Evolutionary conservation across 2,888 invertebrate genomes (phyloP), one percentile per base, ranked within the genome.

Genomic region (Lasioglossum figueresi): DNA sequence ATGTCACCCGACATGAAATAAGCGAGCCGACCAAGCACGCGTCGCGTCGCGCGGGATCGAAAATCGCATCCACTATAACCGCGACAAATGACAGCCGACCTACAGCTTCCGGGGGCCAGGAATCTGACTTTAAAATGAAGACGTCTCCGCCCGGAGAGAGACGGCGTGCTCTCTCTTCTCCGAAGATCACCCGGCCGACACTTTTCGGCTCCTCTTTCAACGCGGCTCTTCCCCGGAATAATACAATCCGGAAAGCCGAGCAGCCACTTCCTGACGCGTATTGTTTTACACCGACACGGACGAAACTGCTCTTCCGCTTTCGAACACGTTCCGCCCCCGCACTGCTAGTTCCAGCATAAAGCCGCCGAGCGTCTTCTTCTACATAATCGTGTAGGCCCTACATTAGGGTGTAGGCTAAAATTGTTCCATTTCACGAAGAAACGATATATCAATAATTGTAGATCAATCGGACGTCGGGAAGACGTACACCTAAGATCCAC

Each of bases 41-140:
- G 56, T 56, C 56, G n/a, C n/a, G 56, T 56, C 56, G 56, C 56
- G 1, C n/a, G 56, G n/a, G 12, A n/a, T 56, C 56, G 56, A 56
- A 56, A 56, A 56, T 56, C n/a, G n/a, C 56, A 56, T 56, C 56
- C 4, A 56, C 12, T 56, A 56, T n/a, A 56, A 56, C 56, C 75
- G n/a, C 73, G 59, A 76, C 70, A 77, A 84, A 79, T 40, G 73
- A 79, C 75, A 79, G 76, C 40, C 63, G 34, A 43, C 59, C 16
- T 23, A 12, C 40, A 76, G 40, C 37, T 79, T 77, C 77, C 81
- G 76, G 75, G 52, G 72, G 63, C 79, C 76, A 34, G n/a, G 43
- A 85, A 85, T 85, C 80, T 85, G 85, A 85, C 85, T 86, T 86
- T 81, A 81, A 86, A 85, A 86, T 82, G 86, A 81, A 86, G 86